Percentiles rank a stretch among this genome's conserved stretches.
Evolutionary conservation across 2,797 vertebrate species (phyloP).

Genomic region (Ataeniobius toweri): DNA sequence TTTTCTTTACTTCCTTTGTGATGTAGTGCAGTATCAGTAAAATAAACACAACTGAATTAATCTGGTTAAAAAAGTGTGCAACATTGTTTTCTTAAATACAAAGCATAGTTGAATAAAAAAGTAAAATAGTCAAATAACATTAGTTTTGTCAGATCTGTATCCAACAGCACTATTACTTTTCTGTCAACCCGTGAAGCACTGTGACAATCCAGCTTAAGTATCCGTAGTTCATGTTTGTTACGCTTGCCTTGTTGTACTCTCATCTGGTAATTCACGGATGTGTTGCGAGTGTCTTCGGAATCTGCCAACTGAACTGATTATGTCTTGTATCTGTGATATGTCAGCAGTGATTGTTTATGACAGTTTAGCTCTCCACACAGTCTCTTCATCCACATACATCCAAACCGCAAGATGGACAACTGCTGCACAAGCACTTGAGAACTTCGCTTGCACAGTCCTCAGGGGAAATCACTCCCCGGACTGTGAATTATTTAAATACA

Average conservation of each 20-base stretch:
- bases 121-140: too few relatives aligned
- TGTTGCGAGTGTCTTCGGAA: too few relatives aligned
- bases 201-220: background rate
- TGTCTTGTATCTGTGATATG: conserved; percentile 4
- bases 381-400: background rate
- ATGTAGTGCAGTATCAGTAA: too few relatives aligned
- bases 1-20: too few relatives aligned
- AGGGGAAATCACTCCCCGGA: conserved; percentile 37
- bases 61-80: too few relatives aligned
- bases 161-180: background rate
- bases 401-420: conserved; percentile 26
- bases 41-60: too few relatives aligned
- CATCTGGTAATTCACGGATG: conserved; percentile 13
- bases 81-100: too few relatives aligned
- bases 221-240: background rate
- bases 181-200: background rate
- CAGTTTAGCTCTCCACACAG: conserved; percentile 11
- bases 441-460: conserved; percentile 14
- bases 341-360: conserved; percentile 16
- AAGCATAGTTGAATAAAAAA: too few relatives aligned
- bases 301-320: conserved; percentile 1
- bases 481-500: conserved; percentile 37
- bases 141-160: too few relatives aligned
- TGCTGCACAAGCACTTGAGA: conserved; percentile 20
- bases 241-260: background rate